These are phyloP conservation scores for Neoitamus cyanurus DNA, from an alignment of 2,888 invertebrate species.

Conservation along the genomic window DNA sequence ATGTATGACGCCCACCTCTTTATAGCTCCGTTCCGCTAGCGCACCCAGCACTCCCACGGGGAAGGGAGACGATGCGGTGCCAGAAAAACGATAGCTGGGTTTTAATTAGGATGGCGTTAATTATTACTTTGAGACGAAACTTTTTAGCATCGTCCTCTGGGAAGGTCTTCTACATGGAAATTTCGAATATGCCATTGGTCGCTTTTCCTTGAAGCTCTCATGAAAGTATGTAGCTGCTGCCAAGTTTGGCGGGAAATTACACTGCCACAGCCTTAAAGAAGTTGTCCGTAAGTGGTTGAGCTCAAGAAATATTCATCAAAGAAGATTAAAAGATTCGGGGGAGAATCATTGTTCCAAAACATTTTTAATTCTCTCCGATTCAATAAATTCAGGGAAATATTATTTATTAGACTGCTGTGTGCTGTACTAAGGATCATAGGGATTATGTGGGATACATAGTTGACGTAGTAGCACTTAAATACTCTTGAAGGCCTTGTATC, in stretches of 20 bases:
- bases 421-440: too few relatives aligned
- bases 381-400: background rate
- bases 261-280: background rate
- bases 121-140: conserved; percentile 38
- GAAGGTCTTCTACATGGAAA: conserved; percentile 8
- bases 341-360: background rate
- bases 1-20: background rate
- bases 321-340: background rate
- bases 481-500: too few relatives aligned
- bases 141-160: conserved; percentile 21
- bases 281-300: background rate
- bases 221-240: background rate
- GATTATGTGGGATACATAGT: too few relatives aligned
- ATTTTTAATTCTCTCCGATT: background rate
- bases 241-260: conserved; percentile 3
- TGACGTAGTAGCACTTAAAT: too few relatives aligned
- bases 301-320: background rate
- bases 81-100: conserved; percentile 46
- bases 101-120: conserved; percentile 47
- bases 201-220: background rate
- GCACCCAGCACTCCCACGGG: background rate
- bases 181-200: background rate
- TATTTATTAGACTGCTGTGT: background rate
- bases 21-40: background rate
- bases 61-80: background rate